These are phyloP conservation scores for Epsilonema sp. DNA, from an alignment of 2,888 invertebrate genomes.

Conservation along the genomic window DNA sequence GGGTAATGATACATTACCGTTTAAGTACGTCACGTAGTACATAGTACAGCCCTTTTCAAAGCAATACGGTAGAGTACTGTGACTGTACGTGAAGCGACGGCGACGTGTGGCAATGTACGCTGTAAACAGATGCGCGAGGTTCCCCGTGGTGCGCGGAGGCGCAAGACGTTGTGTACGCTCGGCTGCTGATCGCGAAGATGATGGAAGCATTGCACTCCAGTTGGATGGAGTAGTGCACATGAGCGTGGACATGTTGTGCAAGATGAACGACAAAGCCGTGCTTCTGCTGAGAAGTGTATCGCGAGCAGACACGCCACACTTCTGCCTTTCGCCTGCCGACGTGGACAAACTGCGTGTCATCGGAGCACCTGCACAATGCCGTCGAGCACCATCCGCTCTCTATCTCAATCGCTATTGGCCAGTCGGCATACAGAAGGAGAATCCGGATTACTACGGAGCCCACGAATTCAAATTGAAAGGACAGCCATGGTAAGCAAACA, in stretches of 20 bases:
- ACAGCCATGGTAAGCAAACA: neutral
- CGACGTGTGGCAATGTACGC: too few relatives aligned
- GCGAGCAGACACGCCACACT: neutral
- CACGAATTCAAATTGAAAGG: conserved; percentile 7
- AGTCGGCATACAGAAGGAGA: neutral
- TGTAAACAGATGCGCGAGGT: too few relatives aligned
- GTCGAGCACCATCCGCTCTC: too few relatives aligned
- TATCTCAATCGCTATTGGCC: neutral
- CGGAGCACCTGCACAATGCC: too few relatives aligned
- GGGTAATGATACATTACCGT: too few relatives aligned
- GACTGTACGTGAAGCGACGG: too few relatives aligned
- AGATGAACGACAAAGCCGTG: conserved; percentile 7
- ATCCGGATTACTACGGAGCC: conserved; percentile 1
- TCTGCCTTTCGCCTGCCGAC: conserved; percentile 3
- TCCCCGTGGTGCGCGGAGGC: conserved; percentile 5
- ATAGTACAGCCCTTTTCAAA: too few relatives aligned
- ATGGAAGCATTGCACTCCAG: conserved; percentile 2
- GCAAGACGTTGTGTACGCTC: conserved; percentile 1
- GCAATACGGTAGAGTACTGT: too few relatives aligned
- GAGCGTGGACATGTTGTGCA: conserved; percentile 6
- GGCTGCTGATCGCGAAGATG: neutral
- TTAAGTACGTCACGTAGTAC: too few relatives aligned
- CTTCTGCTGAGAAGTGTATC: neutral
- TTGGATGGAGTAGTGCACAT: too few relatives aligned
- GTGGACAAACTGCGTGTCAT: conserved; percentile 4